Conservation (phyloP, 2,797 vertebrate genomes). For the Smutsia temminckii region DNA sequence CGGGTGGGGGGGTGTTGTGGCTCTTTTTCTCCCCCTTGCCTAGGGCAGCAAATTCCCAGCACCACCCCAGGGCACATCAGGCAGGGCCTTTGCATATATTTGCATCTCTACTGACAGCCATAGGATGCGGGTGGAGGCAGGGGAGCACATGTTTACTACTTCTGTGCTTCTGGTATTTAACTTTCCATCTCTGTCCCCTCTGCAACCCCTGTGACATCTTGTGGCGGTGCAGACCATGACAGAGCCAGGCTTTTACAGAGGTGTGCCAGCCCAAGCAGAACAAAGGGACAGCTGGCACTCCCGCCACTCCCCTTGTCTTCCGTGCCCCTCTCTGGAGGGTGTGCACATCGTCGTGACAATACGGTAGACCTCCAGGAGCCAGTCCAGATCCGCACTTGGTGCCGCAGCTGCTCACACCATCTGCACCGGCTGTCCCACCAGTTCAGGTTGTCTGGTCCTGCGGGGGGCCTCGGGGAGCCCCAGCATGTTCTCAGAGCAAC, state of each 20-base stretch:
- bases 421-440: accelerated
- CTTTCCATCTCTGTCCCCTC: neutral
- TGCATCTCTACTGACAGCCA: neutral
- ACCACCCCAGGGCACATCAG: slow-evolving; percentile 3
- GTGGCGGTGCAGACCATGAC: accelerated
- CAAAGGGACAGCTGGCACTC: neutral
- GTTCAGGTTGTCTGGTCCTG: neutral
- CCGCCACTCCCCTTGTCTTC: neutral
- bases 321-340: neutral
- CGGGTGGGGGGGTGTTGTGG: neutral
- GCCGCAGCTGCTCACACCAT: neutral
- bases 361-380: neutral
- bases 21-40: slow-evolving; percentile 46
- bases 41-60: slow-evolving; percentile 36
- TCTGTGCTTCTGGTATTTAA: neutral
- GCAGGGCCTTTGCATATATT: slow-evolving; percentile 53
- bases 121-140: neutral
- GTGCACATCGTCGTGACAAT: neutral
- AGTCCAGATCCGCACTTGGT: neutral
- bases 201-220: neutral
- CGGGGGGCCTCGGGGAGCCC: neutral
- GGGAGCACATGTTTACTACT: neutral
- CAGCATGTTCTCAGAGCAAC: neutral
- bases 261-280: accelerated
- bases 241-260: neutral